phyloP scores from a whole-genome alignment of 1,140 invertebrate species.

The Mizuhopecten yessoensis region DNA sequence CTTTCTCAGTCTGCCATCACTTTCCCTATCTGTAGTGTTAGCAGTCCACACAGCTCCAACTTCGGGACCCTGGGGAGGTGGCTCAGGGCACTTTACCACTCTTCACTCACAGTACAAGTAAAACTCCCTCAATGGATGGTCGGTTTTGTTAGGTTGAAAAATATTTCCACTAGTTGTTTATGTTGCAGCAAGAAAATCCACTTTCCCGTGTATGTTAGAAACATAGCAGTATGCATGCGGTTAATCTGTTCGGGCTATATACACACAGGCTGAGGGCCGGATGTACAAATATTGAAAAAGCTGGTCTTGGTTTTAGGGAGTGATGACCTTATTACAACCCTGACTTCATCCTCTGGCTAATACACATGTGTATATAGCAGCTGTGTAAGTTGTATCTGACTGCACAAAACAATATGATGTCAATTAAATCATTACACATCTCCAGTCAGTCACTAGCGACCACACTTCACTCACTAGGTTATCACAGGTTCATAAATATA shows the following conservation, averaged over 20 bases:
- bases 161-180: not conserved
- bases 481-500: too few species aligned
- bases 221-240: not conserved
- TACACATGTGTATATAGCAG: too few species aligned
- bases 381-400: too few species aligned
- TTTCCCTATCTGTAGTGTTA: not conserved
- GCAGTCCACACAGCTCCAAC: not conserved
- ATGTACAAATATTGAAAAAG: conserved; percentile 1
- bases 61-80: not conserved
- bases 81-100: not conserved
- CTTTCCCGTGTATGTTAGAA: not conserved
- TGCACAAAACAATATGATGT: too few species aligned
- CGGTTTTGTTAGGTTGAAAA: not conserved
- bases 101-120: too few species aligned
- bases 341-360: not conserved
- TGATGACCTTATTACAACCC: not conserved
- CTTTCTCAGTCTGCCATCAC: conserved; percentile 22
- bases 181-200: conserved; percentile 21
- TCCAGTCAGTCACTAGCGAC: too few species aligned
- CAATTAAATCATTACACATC: too few species aligned
- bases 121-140: not conserved
- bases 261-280: conserved; percentile 1
- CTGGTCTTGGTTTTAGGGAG: conserved; percentile 1
- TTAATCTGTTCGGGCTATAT: not conserved
- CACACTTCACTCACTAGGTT: too few species aligned